Conservation (phyloP, 2,888 invertebrate species). For the Hirudinaria manillensis region DNA sequence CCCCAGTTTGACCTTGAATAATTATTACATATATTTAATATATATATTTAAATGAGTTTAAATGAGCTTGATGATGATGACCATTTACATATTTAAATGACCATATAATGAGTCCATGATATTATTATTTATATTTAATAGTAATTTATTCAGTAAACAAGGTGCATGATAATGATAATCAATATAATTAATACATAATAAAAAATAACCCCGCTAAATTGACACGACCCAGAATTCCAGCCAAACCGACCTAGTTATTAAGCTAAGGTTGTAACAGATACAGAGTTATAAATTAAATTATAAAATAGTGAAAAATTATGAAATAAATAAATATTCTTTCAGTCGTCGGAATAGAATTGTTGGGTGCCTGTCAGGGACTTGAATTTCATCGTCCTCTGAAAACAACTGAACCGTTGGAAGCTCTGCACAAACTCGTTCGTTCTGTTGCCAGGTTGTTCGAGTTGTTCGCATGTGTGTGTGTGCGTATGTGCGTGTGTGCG, state of each 20-base stretch:
- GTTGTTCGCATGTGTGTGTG: background rate
- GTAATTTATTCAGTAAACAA: too few relatives aligned
- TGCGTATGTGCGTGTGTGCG: background rate
- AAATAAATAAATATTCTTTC: conserved; percentile 34
- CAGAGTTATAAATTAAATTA: background rate
- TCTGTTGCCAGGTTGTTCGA: conserved; percentile 48
- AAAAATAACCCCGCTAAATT: too few relatives aligned
- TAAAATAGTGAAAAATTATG: background rate
- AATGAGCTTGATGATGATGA: background rate
- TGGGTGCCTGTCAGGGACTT: conserved; percentile 65
- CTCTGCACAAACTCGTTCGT: conserved; percentile 62
- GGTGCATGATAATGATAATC: too few relatives aligned
- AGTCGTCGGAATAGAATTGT: conserved; percentile 64
- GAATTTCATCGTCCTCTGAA: conserved; percentile 64
- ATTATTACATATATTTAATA: background rate
- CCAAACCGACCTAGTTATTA: too few relatives aligned
- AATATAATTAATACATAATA: too few relatives aligned
- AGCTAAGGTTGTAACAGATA: background rate
- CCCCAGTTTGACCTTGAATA: background rate
- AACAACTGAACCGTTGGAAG: conserved; percentile 63
- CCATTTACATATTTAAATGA: too few relatives aligned
- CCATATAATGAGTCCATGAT: too few relatives aligned
- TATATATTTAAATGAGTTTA: background rate
- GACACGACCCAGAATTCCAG: too few relatives aligned
- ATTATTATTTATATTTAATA: too few relatives aligned